A percentile compares a stretch with the other conserved stretches of the same genome.
phyloP scores from a whole-genome alignment of 2,113 vertebrate genomes.

The Callipepla californica region DNA sequence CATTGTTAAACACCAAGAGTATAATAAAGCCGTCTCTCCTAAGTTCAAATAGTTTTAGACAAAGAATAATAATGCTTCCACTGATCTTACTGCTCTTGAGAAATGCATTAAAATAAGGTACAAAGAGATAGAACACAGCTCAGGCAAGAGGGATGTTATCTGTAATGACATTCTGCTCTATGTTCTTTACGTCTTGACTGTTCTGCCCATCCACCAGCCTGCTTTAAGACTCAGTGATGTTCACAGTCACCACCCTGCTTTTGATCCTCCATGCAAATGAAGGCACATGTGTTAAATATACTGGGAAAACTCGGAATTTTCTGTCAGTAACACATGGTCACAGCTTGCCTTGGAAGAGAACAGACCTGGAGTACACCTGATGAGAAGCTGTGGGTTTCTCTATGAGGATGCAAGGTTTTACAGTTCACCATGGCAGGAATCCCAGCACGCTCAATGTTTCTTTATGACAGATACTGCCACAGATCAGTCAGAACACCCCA shows the following conservation, averaged over 20 bases:
- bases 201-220: not conserved
- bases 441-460: not conserved
- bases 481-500: not conserved
- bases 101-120: not conserved
- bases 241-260: not conserved
- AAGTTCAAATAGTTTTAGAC: not conserved
- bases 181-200: not conserved
- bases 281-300: not conserved
- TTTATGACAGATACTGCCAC: not conserved
- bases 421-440: not conserved
- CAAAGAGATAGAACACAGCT: not conserved
- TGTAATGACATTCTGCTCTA: constrained; percentile 5
- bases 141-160: not conserved
- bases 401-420: not conserved
- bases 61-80: not conserved
- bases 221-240: not conserved
- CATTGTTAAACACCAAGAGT: not conserved
- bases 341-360: not conserved
- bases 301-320: not conserved
- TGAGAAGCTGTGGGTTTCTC: not conserved
- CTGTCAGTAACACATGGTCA: not conserved
- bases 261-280: not conserved
- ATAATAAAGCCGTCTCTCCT: not conserved
- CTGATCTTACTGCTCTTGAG: not conserved
- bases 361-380: not conserved